Evolutionary conservation across 2,888 invertebrate genomes (phyloP).

Genomic region (Eurytoma californica): DNA sequence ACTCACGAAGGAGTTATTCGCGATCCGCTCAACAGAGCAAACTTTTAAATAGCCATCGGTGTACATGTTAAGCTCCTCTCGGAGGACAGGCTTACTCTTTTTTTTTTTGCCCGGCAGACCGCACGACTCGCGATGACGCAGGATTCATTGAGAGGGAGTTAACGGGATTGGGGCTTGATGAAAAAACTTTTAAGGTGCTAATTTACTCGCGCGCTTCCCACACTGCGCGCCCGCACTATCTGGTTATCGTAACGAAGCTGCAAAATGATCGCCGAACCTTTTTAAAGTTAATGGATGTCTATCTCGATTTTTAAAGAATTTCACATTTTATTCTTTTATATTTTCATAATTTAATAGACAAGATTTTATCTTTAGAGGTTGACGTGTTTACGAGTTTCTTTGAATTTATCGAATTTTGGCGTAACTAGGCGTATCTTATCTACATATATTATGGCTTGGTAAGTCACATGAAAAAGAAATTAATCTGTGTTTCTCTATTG

Average conservation of each 20-base stretch:
- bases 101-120: neutral
- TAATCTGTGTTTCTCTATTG: too few relatives aligned
- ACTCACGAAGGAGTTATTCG: slow-evolving; percentile 14
- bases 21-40: neutral
- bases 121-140: neutral
- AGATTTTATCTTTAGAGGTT: too few relatives aligned
- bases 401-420: too few relatives aligned
- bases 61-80: slow-evolving; percentile 4
- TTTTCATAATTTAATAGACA: too few relatives aligned
- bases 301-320: too few relatives aligned
- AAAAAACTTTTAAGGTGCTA: slow-evolving; percentile 27
- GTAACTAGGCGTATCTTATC: too few relatives aligned
- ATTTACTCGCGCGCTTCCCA: slow-evolving; percentile 12
- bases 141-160: slow-evolving; percentile 42
- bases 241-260: slow-evolving; percentile 9
- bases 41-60: slow-evolving; percentile 24
- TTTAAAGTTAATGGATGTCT: neutral
- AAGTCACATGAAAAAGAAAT: too few relatives aligned
- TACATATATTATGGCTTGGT: too few relatives aligned
- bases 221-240: neutral
- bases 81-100: neutral
- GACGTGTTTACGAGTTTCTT: too few relatives aligned
- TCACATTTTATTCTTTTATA: too few relatives aligned
- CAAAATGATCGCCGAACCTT: neutral
- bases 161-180: slow-evolving; percentile 7